Evolutionary conservation across 2,113 vertebrate species (phyloP), one percentile per base, ranked within the genome.

Genomic region (Lethenteron reissneri): DNA sequence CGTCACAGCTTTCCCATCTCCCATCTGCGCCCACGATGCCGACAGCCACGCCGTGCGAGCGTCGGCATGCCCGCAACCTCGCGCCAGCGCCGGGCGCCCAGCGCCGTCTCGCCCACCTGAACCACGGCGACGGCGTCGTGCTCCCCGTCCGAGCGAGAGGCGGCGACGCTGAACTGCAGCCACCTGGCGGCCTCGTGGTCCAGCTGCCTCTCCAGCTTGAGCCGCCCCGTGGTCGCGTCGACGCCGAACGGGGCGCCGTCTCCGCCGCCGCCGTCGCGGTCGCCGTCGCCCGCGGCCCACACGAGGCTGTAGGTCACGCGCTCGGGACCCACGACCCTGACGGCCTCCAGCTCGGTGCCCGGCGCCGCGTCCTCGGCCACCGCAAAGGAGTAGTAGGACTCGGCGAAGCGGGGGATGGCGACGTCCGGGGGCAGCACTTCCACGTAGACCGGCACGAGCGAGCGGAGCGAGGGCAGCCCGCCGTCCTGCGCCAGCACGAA

Each of bases 401-500:
- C 92, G 73, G 81, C 83, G 78, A 97, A 96, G 1, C 84, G 79
- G 71, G 89, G 89, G 41, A 94, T 77, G 72, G 83, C 74, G 1
- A 80, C 83, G 74, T 95, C 88, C 2, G 86, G 81, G 2, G 87
- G 84, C 73, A 99, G 79, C 71, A 99, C 88, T 1, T 95, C 88
- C 73, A 99, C 86, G 57, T 97, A 95, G 25, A 97, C 91, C 3
- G 94, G 88, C 69, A 92, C 87, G 58, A 95, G 81, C 11, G 88
- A 86, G 77, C 95, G 90, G 15, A 81, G 85, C 8, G 88, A 77
- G 56, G 90, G 90, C 74, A 83, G 82, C 57, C 91, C 94, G 15
- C 86, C 84, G 71, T 99, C 92, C 8, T 89, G 84, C n/a, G 94
- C 94, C 80, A 95, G 96, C 58, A 99, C 91, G 72, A 92, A 99